Evolutionary conservation across 2,113 vertebrate species (phyloP).

Genomic region (Mola mola): DNA sequence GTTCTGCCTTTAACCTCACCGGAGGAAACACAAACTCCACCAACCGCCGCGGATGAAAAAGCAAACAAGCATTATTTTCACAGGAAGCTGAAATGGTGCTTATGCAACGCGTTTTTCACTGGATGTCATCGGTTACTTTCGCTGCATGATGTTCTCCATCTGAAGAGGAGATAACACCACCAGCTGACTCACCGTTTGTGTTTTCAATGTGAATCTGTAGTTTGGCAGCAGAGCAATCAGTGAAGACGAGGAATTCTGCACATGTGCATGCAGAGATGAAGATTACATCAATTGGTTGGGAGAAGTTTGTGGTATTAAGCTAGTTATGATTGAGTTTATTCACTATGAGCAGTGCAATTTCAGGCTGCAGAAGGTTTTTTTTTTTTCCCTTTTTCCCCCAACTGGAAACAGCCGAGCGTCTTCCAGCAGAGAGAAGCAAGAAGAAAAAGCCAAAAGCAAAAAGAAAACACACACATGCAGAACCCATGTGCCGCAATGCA

Average conservation of each 20-base stretch:
- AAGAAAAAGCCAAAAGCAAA: too few relatives aligned
- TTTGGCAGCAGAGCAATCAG: slow-evolving; percentile 10
- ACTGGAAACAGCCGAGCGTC: slow-evolving; percentile 58
- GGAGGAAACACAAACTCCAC: slow-evolving; percentile 55
- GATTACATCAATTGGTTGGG: slow-evolving; percentile 21
- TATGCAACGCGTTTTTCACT: background rate
- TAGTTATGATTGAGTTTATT: slow-evolving; percentile 56
- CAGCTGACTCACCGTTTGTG: slow-evolving; percentile 32
- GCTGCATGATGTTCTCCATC: background rate
- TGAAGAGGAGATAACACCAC: background rate
- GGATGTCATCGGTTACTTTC: slow-evolving; percentile 1
- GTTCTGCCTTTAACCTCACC: slow-evolving; percentile 29
- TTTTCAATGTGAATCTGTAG: slow-evolving; percentile 39
- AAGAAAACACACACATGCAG: slow-evolving; percentile 55
- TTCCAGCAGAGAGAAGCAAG: slow-evolving; percentile 56
- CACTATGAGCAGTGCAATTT: slow-evolving; percentile 48
- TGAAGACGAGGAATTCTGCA: slow-evolving; percentile 3
- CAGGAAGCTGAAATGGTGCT: slow-evolving; percentile 30
- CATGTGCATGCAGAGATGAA: slow-evolving; percentile 11
- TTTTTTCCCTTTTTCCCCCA: slow-evolving; percentile 29
- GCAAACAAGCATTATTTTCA: slow-evolving; percentile 23
- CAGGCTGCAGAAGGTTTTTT: slow-evolving; percentile 27
- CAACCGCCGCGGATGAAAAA: slow-evolving; percentile 11
- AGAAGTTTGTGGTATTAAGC: slow-evolving; percentile 47
- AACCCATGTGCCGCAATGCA: slow-evolving; percentile 68